Base-by-base conservation (phyloP, 2,888 invertebrate genomes). In the Macrosiphum euphorbiae region DNA sequence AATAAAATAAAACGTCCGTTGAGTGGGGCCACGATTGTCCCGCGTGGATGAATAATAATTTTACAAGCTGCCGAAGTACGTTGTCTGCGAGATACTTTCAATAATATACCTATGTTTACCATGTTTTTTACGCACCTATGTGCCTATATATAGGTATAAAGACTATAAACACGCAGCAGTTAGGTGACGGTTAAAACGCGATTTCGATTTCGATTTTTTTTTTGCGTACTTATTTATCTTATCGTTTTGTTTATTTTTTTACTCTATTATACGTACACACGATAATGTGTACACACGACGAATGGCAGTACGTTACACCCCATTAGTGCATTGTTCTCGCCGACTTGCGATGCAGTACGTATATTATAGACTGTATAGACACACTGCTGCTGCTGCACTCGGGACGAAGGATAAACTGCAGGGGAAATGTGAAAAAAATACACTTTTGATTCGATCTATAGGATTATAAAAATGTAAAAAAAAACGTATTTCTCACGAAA, bases 271-370 rank as follows among this genome's bases (percentile, higher is more conserved):
- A 47, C 47, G 47, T 47, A 5, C 5, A 5, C 7, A 50, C 13
- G 20, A 35, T 47, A 84, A 84, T 85, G 35, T 44, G 41, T 52
- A 3, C 3, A 58, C 47, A 55, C 16, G 3, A 52, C 28, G 35
- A 44, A 78, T 35, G 35, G 47, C 35, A 35, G 92, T 58, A 50
- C 87, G 88, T 92, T 91, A 91, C 91, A 78, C 88, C 92, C 88
- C 67, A 92, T 88, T 92, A 92, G 78, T 28, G 78, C 55, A 92
- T 92, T 88, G 92, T 92, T 84, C 50, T 52, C 41, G 26, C 87
- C 16, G 10, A 20, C 61, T 20, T 35, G 44, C 50, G 78, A 78
- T 78, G 78, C 78, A 28, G 88, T 16, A 13, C 35, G 5, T 41
- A 28, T 16, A 47, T 8, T 16, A 47, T 8, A 47, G 47, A 47